A percentile compares a stretch with the other conserved stretches of the same genome.
Conservation (phyloP, 1,140 invertebrate species). For the Aphis craccivora region DNA sequence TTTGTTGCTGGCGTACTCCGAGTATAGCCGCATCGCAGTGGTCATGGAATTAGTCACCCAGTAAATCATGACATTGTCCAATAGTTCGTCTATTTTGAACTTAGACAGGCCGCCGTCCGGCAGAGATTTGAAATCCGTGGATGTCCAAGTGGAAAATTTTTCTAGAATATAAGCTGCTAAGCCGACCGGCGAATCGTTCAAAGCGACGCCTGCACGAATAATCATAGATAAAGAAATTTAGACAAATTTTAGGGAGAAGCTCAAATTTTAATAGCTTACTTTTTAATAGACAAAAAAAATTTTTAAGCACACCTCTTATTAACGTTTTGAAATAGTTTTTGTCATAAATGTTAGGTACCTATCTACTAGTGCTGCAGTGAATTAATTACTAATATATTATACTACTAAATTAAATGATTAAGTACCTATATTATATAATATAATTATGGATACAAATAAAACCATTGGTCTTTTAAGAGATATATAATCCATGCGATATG, state of each 20-base stretch:
- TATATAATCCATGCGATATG: too few relatives aligned
- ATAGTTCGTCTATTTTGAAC: slow-evolving; percentile 75
- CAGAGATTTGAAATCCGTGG: slow-evolving; percentile 67
- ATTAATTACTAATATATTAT: too few relatives aligned
- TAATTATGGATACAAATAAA: too few relatives aligned
- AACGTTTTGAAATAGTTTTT: too few relatives aligned
- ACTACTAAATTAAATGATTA: too few relatives aligned
- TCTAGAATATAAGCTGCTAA: slow-evolving; percentile 78
- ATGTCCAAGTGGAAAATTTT: slow-evolving; percentile 76
- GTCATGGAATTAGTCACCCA: slow-evolving; percentile 81
- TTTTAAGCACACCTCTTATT: too few relatives aligned
- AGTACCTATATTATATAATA: too few relatives aligned
- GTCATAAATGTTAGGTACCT: too few relatives aligned
- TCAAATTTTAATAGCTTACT: neutral
- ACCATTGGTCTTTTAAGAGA: too few relatives aligned
- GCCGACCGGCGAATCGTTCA: slow-evolving; percentile 72
- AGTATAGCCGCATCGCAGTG: slow-evolving; percentile 78
- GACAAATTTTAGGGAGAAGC: neutral
- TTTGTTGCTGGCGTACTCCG: slow-evolving; percentile 66
- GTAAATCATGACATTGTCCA: slow-evolving; percentile 91
- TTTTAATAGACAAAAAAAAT: neutral
- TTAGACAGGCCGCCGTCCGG: slow-evolving; percentile 76
- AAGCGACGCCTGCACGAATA: slow-evolving; percentile 67
- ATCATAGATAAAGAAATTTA: neutral
- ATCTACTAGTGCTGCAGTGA: too few relatives aligned